Evolutionary conservation across 2,113 vertebrate species (phyloP).

Genomic region (Choloepus hoffmanni): DNA sequence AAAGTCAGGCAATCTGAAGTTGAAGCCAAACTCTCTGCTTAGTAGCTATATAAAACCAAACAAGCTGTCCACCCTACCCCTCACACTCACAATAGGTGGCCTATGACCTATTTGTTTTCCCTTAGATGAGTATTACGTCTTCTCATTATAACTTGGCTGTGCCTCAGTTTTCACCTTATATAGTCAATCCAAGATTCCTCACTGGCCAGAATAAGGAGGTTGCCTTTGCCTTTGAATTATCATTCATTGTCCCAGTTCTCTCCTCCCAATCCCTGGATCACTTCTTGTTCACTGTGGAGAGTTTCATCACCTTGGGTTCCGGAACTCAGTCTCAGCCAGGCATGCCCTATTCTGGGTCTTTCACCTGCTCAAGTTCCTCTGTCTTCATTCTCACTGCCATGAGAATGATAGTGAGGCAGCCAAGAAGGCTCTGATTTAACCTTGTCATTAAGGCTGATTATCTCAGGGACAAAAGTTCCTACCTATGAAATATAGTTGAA

Average conservation of each 20-base stretch:
- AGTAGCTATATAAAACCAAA: not conserved
- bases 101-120: not conserved
- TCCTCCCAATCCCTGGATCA: not conserved
- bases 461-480: not conserved
- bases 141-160: not conserved
- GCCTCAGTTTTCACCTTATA: not conserved
- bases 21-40: not conserved
- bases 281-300: not conserved
- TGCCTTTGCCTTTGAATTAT: not conserved
- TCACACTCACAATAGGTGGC: not conserved
- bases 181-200: not conserved
- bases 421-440: too few species aligned
- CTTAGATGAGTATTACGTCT: not conserved
- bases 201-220: not conserved
- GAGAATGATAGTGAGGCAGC: not conserved
- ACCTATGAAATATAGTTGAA: not conserved
- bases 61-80: accelerated
- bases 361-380: not conserved
- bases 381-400: not conserved
- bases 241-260: not conserved
- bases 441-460: not conserved
- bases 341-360: not conserved
- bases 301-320: not conserved
- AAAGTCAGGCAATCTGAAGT: not conserved
- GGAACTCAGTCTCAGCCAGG: not conserved